Evolutionary conservation across 2,888 invertebrate species (phyloP).

Genomic region (Rotaria magnacalcarata): DNA sequence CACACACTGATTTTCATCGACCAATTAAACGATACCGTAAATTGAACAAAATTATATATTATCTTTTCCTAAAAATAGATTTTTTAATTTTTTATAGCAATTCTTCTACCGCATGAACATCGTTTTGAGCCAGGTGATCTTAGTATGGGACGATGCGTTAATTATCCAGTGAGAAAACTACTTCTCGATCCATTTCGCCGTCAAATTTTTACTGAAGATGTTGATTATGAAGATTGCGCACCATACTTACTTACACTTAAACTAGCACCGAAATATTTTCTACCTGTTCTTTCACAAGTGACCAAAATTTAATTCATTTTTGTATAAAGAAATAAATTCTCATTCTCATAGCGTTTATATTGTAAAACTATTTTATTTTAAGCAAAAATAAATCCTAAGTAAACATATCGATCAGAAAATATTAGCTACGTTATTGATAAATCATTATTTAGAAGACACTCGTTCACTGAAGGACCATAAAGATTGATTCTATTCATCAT

Average conservation of each 20-base stretch:
- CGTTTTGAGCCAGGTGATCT: conserved; percentile 29
- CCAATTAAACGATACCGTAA: conserved; percentile 19
- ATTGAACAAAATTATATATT: background rate
- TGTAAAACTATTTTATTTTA: background rate
- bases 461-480: no score
- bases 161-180: conserved; percentile 18
- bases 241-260: conserved; percentile 24
- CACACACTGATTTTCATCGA: conserved; percentile 29
- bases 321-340: background rate
- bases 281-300: conserved; percentile 22
- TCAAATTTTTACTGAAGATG: background rate
- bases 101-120: conserved; percentile 2
- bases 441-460: no score
- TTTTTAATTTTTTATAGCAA: background rate
- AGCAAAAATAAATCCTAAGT: background rate
- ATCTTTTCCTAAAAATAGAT: background rate
- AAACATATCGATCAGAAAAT: no score
- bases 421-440: no score
- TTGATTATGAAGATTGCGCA: background rate
- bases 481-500: no score
- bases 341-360: background rate
- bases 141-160: conserved; percentile 14
- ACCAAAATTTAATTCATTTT: background rate
- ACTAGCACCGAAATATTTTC: conserved; percentile 25
- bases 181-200: conserved; percentile 27